phyloP scores from a whole-genome alignment of 2,888 invertebrate species.

The Nomada fucata region DNA sequence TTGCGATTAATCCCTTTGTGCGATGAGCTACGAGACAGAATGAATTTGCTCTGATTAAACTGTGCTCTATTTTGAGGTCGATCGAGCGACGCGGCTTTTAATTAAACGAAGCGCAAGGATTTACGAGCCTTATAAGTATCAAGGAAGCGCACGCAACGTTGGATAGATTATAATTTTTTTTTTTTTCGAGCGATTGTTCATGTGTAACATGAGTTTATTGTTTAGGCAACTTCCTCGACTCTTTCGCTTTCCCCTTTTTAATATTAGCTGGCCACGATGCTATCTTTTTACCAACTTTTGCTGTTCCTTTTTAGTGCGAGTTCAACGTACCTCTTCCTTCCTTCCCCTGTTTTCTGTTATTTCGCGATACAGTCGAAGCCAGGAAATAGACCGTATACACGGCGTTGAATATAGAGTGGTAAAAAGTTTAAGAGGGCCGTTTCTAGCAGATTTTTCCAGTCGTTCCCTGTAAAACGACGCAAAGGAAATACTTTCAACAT shows the following conservation, averaged over 20 bases:
- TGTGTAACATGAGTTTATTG: neutral
- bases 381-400: neutral
- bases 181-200: neutral
- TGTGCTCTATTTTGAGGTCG: slow-evolving; percentile 21
- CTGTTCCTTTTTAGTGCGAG: neutral
- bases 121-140: slow-evolving; percentile 16
- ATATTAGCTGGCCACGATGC: no score
- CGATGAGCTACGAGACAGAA: slow-evolving; percentile 22
- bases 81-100: slow-evolving; percentile 16
- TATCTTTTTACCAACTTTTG: neutral
- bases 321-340: neutral
- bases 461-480: slow-evolving; percentile 21
- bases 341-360: neutral
- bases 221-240: neutral
- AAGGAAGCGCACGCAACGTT: neutral
- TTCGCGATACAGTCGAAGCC: slow-evolving; percentile 9
- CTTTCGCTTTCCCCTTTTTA: no score
- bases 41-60: slow-evolving; percentile 25
- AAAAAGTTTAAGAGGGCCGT: slow-evolving; percentile 26
- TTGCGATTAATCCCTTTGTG: slow-evolving; percentile 31
- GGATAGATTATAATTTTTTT: neutral
- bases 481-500: slow-evolving; percentile 30
- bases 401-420: slow-evolving; percentile 16
- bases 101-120: slow-evolving; percentile 26
- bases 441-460: slow-evolving; percentile 29